Base-by-base conservation (phyloP, 2,797 vertebrate species). In the Aulostomus chinensis region DNA sequence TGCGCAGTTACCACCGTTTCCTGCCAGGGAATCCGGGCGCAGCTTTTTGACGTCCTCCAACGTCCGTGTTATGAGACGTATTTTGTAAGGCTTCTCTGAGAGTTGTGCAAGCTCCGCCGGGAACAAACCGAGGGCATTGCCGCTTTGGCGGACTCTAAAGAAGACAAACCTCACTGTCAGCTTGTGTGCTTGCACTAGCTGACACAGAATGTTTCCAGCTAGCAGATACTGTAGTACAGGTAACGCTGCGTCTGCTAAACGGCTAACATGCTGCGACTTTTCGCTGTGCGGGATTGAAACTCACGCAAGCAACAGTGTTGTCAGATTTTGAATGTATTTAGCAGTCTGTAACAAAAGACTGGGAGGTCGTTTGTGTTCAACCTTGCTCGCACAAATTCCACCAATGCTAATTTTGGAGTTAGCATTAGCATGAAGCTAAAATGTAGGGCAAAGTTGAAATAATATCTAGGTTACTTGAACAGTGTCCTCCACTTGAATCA, bases 361-460 rank as follows among this genome's bases (percentile, higher is more conserved):
- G n/a, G n/a, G n/a, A n/a, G n/a, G n/a, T n/a, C n/a, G n/a, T n/a
- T n/a, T n/a, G n/a, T n/a, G n/a, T n/a, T n/a, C n/a, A n/a, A n/a
- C n/a, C n/a, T n/a, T n/a, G n/a, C n/a, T n/a, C n/a, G n/a, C n/a
- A n/a, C n/a, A 7, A 4, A 15, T 28, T 43, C 0, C 2, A 14
- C 0, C 11, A 6, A 13, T 10, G 13, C 14, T 43, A 15, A 3
- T 31, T 8, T 18, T 18, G 8, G 12, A 9, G 2, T 13, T 43
- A 26, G 45, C 32, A 24, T 24, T 32, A 30, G 31, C 75, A 3
- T 54, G 0, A 4, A 58, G 78, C 76, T 75, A 70, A 66, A 46
- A 89, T 82, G 24, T 91, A 60, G 90, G 89, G 66, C 16, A 91
- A 89, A 92, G 91, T 56, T 90, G 64, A 88, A 51, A 25, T 10